These are phyloP conservation scores for Propithecus perrieri DNA, from an alignment of 2,797 vertebrate species.

Conservation along the genomic window DNA sequence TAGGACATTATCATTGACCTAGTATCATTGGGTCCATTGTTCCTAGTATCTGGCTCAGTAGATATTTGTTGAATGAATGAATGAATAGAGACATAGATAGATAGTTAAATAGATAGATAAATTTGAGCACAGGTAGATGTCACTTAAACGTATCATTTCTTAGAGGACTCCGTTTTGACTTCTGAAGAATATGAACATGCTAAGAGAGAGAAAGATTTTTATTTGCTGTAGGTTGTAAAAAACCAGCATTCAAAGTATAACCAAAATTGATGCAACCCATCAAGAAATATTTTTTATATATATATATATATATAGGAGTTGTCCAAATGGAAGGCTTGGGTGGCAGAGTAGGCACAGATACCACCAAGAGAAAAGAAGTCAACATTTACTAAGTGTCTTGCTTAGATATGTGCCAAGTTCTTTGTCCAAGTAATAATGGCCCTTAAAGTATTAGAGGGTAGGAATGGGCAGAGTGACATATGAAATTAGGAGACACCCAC, in stretches of 20 bases:
- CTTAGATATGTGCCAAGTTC: background rate
- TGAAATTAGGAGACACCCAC: background rate
- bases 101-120: background rate
- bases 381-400: background rate
- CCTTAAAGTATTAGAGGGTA: background rate
- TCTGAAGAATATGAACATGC: slow-evolving; percentile 1
- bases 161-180: background rate
- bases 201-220: background rate
- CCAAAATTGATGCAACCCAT: slow-evolving; percentile 25
- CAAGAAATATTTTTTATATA: background rate
- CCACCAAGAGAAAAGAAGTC: background rate
- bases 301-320: background rate
- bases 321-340: background rate
- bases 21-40: no score
- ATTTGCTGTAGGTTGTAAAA: background rate
- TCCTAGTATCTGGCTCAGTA: background rate
- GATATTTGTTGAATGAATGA: background rate
- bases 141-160: background rate
- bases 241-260: slow-evolving; percentile 18
- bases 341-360: background rate
- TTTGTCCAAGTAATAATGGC: background rate
- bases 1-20: background rate
- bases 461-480: background rate
- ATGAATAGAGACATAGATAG: background rate
- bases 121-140: background rate